Percentiles rank a stretch among this genome's conserved stretches.
phyloP scores from a whole-genome alignment of 2,113 vertebrate species.

The Sula dactylatra region DNA sequence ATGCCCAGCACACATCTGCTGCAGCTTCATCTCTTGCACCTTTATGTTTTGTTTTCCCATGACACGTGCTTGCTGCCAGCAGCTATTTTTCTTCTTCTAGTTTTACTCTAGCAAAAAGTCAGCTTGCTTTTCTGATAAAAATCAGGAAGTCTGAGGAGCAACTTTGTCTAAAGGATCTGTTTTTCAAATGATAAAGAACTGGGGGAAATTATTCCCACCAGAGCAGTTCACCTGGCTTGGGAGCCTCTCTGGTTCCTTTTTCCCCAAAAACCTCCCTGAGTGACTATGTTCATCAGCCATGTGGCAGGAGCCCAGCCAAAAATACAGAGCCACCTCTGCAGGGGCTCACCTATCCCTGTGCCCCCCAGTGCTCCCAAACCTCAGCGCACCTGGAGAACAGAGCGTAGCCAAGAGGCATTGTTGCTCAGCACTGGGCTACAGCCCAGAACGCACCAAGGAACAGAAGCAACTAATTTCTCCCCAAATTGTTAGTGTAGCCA shows the following conservation, averaged over 20 bases:
- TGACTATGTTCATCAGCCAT: background rate
- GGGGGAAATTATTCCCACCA: background rate
- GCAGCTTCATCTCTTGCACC: background rate
- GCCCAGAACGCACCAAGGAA: background rate
- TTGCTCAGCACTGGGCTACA: background rate
- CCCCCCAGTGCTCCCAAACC: background rate
- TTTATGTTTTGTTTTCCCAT: background rate
- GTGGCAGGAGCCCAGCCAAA: background rate
- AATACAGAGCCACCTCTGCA: background rate
- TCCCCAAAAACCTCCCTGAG: background rate
- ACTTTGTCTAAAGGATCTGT: background rate
- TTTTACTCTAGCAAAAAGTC: background rate
- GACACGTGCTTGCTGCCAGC: background rate
- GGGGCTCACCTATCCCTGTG: background rate
- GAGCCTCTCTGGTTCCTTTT: background rate
- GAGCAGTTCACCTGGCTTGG: background rate
- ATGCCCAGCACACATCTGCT: background rate
- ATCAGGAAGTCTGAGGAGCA: background rate
- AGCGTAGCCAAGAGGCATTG: background rate
- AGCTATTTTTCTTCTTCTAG: background rate
- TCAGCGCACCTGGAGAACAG: background rate
- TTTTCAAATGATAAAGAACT: background rate
- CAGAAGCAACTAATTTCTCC: background rate
- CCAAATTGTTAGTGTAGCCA: background rate
- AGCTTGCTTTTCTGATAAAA: background rate